These are phyloP conservation scores for Stenoptilia bipunctidactyla DNA, from an alignment of 2,888 invertebrate genomes.

Conservation along the genomic window DNA sequence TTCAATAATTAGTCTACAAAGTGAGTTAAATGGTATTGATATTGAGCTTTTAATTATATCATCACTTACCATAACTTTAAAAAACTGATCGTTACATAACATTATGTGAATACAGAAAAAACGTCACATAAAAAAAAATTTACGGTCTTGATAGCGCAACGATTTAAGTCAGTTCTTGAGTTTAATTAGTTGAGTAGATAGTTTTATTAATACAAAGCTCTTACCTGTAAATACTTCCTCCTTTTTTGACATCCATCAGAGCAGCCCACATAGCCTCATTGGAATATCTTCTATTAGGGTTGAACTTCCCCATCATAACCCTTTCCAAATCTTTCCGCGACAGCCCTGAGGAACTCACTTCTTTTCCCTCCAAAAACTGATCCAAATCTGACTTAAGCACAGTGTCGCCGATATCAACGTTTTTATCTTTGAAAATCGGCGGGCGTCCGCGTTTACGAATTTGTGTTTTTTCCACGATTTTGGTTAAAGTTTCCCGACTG, in stretches of 20 bases:
- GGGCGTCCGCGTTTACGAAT: constrained; percentile 47
- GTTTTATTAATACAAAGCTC: constrained; percentile 12
- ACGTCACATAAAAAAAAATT: no score
- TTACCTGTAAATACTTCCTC: constrained; percentile 72
- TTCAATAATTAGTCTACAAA: no score
- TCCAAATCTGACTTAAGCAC: constrained; percentile 61
- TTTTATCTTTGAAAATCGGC: constrained; percentile 56
- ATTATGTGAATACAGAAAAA: no score
- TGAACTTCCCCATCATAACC: constrained; percentile 67
- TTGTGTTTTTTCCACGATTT: constrained; percentile 39
- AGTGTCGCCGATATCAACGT: constrained; percentile 55
- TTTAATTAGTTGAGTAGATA: no score
- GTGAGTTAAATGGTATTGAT: no score
- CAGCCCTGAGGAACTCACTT: constrained; percentile 60
- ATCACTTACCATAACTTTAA: no score
- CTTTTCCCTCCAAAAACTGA: constrained; percentile 62
- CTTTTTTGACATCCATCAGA: constrained; percentile 71
- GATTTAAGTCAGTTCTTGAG: no score
- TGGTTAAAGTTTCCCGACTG: constrained; percentile 32
- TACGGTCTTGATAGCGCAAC: no score
- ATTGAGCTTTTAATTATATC: no score
- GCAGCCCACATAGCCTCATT: constrained; percentile 71
- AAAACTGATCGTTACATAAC: no score
- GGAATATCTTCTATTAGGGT: constrained; percentile 60
- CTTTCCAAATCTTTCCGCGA: constrained; percentile 59